Evolutionary conservation across 1,140 invertebrate species (phyloP).

Genomic region (Grapholita molesta): DNA sequence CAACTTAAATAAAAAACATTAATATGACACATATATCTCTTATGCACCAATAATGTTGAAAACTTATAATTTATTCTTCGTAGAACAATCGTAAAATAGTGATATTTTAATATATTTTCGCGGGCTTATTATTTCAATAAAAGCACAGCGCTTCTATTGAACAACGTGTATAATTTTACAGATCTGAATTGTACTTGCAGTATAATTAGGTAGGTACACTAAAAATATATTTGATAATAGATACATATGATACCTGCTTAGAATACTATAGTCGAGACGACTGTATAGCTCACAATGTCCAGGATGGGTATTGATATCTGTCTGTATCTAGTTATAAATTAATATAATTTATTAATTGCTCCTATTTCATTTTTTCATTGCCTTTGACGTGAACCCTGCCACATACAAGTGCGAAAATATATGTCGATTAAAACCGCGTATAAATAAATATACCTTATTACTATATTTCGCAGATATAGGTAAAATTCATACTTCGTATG

Average conservation of each 20-base stretch:
- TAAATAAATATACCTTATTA: too few species aligned
- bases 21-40: background rate
- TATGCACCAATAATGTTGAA: background rate
- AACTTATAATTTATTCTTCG: background rate
- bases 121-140: too few species aligned
- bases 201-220: background rate
- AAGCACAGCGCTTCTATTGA: too few species aligned
- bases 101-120: too few species aligned
- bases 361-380: too few species aligned
- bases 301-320: background rate
- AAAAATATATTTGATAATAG: background rate
- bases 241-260: background rate
- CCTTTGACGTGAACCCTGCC: too few species aligned
- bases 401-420: too few species aligned
- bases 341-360: too few species aligned
- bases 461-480: too few species aligned
- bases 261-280: background rate
- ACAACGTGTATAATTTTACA: background rate
- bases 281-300: background rate
- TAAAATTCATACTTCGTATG: too few species aligned
- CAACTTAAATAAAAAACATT: background rate
- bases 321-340: too few species aligned
- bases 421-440: too few species aligned
- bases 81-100: background rate
- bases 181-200: background rate